Conservation (phyloP, 2,797 vertebrate species). For the Cyclura pinguis region DNA sequence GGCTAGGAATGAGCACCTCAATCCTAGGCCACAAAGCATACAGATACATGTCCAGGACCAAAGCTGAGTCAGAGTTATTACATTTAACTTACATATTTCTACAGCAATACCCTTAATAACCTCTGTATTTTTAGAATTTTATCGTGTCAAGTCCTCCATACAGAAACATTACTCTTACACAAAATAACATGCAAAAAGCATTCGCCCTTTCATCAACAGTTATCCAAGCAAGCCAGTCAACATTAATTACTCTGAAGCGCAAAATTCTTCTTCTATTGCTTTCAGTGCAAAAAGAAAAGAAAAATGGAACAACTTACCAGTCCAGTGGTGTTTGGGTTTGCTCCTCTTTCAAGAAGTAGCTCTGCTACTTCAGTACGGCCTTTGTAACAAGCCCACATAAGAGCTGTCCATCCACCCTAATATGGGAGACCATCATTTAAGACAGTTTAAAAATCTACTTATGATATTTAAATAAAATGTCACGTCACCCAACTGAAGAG, state of each 20-base stretch:
- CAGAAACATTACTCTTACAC: not conserved
- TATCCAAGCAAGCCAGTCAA: not conserved
- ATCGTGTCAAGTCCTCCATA: not conserved
- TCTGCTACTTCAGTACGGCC: constrained; percentile 87
- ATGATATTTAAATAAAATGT: not conserved
- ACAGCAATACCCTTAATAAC: not conserved
- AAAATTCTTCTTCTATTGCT: not conserved
- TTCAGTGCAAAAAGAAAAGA: not conserved
- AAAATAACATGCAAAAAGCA: not conserved
- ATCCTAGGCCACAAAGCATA: not conserved
- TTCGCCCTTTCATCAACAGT: not conserved
- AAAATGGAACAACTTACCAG: constrained; percentile 83
- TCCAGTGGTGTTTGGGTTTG: constrained; percentile 94
- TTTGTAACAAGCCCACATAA: constrained; percentile 97
- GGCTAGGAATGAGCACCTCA: not conserved
- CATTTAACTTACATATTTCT: not conserved
- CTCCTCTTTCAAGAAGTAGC: constrained; percentile 89
- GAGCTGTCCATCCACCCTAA: constrained; percentile 97
- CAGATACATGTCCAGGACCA: not conserved
- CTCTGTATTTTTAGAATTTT: not conserved
- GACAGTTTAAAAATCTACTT: constrained; percentile 14
- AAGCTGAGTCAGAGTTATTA: not conserved
- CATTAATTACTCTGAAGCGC: not conserved
- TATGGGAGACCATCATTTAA: not conserved
- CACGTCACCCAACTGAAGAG: not conserved